Base-by-base conservation (phyloP, 2,797 vertebrate genomes). In the Basileuterus tristriatus region DNA sequence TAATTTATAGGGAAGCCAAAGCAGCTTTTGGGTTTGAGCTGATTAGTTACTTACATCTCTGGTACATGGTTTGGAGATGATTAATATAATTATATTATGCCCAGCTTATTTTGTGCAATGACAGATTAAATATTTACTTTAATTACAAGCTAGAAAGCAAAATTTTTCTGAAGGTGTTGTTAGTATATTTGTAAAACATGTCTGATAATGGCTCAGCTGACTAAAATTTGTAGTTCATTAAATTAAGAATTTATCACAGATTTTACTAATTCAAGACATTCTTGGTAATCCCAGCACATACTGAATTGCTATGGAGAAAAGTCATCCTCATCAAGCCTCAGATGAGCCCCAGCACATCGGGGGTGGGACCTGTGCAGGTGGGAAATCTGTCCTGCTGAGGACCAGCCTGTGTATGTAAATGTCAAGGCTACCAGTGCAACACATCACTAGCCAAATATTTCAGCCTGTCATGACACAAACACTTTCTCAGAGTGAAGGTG, bases 91-190 rank as follows among this genome's bases (percentile, higher is more conserved):
- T 83, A 65, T 29, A 67, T 58, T 65, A 65, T 46, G 32, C 30
- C 82, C 81, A 79, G 55, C 50, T 52, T 29, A 52, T 30, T 89
- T 80, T 81, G 46, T 78, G 30, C 30, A 77, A 39, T 49, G 34
- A 75, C 34, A 90, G 87, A 93, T 86, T 71, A 91, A 91, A 88
- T 88, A 94, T 78, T 93, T 90, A 89, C 83, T 92, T 92, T 87
- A 92, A 91, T 88, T 75, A 60, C 58, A 83, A 71, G 6, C 12
- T 36, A 71, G 47, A 86, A 94, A 62, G 29, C 37, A 64, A 64
- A 43, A 49, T 34, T 90, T 32, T 89, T 94, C 69, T 60, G 68
- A 63, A 91, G 58, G 85, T 87, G 58, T 37, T 90, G 75, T 58
- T 83, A 52, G 44, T 41, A n/a, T 80, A 68, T 87, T 87, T 93